Evolutionary conservation across 1,140 invertebrate species (phyloP), one percentile per base, ranked within the genome.

Genomic region (Cyrtorhinus lividipennis): DNA sequence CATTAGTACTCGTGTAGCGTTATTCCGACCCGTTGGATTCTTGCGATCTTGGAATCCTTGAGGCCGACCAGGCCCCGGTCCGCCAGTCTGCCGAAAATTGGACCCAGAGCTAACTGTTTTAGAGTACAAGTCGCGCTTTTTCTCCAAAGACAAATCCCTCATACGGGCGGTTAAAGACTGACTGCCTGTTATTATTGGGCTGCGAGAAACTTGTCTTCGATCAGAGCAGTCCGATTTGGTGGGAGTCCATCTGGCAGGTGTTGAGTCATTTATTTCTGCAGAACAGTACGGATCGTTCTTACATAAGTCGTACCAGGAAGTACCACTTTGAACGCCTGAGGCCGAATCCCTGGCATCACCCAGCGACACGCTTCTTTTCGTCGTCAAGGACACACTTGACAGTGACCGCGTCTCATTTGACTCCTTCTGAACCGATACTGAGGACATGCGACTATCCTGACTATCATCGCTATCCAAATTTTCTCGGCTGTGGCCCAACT

Each of bases 121-220:
- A 15, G 30, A 5, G 48, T 53, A n/a, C 8, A 44, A n/a, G n/a
- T 44, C 38, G 8, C 18, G 48, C 48, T 53, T 53, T 10, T 53
- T 53, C 48, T 53, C 48, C 8, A 53, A 10, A 53, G 48, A 53
- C 18, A 53, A 53, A 53, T 53, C 48, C 48, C 48, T 53, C 48
- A 53, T 53, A 38, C 30, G 30, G 5, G 5, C 5, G 15, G 30
- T 15, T 38, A 38, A 38, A 5, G 30, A 38, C n/a, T n/a, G n/a
- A n/a, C n/a, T n/a, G n/a, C n/a, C n/a, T n/a, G n/a, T n/a, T n/a
- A n/a, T n/a, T n/a, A n/a, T n/a, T n/a, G n/a, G n/a, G n/a, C n/a
- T n/a, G n/a, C n/a, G n/a, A n/a, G n/a, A n/a, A n/a, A n/a, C n/a
- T n/a, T n/a, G n/a, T n/a, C n/a, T n/a, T n/a, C n/a, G n/a, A n/a